Conservation (phyloP, 2,113 vertebrate genomes). For the Dendropsophus ebraccatus region DNA sequence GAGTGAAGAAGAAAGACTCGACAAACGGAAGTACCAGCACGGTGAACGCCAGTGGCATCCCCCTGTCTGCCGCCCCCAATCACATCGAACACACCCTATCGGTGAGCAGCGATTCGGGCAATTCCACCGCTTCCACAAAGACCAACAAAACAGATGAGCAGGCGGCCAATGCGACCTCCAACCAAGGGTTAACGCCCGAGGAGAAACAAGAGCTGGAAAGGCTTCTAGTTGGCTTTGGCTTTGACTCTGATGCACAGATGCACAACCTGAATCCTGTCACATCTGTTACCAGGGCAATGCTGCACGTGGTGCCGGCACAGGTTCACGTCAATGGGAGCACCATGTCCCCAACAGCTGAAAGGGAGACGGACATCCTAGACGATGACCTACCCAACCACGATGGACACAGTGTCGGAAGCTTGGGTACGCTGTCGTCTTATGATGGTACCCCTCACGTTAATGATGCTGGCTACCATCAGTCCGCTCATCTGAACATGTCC, state of each 20-base stretch:
- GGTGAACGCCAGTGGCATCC: conserved; percentile 76
- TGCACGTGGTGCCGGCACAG: conserved; percentile 90
- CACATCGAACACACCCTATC: conserved; percentile 92
- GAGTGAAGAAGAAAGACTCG: conserved; percentile 97
- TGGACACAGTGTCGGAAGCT: conserved; percentile 89
- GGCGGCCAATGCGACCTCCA: conserved; percentile 61
- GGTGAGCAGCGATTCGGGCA: conserved; percentile 95
- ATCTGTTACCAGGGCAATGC: conserved; percentile 68
- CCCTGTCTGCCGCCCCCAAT: conserved; percentile 74
- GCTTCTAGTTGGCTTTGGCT: conserved; percentile 87
- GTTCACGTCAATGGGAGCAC: conserved; percentile 89
- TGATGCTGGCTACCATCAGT: conserved; percentile 74
- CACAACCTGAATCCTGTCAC: conserved; percentile 71
- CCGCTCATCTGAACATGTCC: conserved; percentile 65
- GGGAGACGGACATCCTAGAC: conserved; percentile 96
- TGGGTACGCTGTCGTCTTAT: conserved; percentile 86
- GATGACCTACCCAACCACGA: conserved; percentile 94
- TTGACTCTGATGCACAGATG: conserved; percentile 78
- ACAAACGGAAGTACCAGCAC: conserved; percentile 77
- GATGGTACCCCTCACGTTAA: conserved; percentile 83
- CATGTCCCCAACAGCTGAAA: conserved; percentile 70
- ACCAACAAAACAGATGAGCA: conserved; percentile 93
- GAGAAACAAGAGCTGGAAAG: conserved; percentile 93
- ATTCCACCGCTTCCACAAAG: conserved; percentile 96
- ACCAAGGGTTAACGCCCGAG: conserved; percentile 82